A percentile compares a stretch with the other conserved stretches of the same genome.
Evolutionary conservation across 2,797 vertebrate species (phyloP).

Genomic region (Paramormyrops hopkinsi): DNA sequence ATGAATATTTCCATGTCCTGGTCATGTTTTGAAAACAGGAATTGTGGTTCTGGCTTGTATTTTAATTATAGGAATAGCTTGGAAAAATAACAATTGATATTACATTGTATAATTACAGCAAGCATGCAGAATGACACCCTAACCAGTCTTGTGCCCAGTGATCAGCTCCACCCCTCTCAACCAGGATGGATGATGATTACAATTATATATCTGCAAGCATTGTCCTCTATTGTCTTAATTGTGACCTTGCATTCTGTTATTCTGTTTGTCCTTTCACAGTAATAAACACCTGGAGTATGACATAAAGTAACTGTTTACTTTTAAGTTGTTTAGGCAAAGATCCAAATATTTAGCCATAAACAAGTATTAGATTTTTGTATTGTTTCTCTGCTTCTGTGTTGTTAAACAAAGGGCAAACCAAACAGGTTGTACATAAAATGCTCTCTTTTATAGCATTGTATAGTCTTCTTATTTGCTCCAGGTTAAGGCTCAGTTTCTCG

Average conservation of each 20-base stretch:
- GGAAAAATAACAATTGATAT: not conserved
- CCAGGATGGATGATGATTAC: not conserved
- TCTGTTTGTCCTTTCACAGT: not conserved
- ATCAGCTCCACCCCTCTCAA: not conserved
- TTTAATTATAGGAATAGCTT: not conserved
- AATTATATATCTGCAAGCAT: not conserved
- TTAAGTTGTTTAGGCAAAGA: not conserved
- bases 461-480: not conserved
- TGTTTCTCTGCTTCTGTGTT: not conserved
- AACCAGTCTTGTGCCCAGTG: not conserved
- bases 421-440: not conserved
- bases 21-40: not conserved
- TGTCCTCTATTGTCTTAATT: constrained; percentile 5
- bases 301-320: not conserved
- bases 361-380: not conserved
- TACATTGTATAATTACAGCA: constrained; percentile 2
- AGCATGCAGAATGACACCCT: not conserved
- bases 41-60: not conserved
- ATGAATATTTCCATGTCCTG: constrained; percentile 6
- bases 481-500: not conserved
- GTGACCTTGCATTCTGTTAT: not conserved
- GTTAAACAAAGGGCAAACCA: not conserved
- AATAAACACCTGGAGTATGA: not conserved
- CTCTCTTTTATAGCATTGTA: not conserved
- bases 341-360: constrained; percentile 11